Evolutionary conservation across 2,797 vertebrate species (phyloP), one percentile per base, ranked within the genome.

Genomic region (Gouania willdenowi): DNA sequence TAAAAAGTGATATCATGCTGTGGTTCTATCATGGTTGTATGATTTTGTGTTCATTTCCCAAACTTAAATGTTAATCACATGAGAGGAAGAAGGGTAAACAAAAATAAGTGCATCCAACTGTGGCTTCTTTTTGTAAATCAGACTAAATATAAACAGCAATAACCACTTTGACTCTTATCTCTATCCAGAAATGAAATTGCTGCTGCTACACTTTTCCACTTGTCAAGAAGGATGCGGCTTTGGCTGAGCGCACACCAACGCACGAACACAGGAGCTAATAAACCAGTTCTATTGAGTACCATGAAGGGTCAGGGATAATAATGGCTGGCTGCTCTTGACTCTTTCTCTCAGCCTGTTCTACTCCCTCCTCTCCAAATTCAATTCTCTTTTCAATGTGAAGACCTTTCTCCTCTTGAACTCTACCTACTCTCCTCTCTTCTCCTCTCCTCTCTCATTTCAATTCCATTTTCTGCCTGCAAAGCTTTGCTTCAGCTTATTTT

Each of bases 281-380:
- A 81, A 78, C 45, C 72, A 62, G 65, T 63, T 69, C 48, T 75
- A 68, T 64, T 75, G 81, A 83, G 81, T 73, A 78, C 60, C 71
- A 79, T 49, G 57, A 62, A 75, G 74, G 79, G 81, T 85, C 83
- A 85, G 54, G 73, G 51, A 70, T 79, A 85, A 85, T 83, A 85
- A 85, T 66, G 70, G 63, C 63, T 53, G 55, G 57, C 65, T 65
- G 55, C 79, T 78, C 76, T 71, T 78, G 71, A 78, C 59, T 82
- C 57, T 40, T 41, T 73, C 62, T 58, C 54, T 57, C 26, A 40
- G 41, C 65, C 51, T 62, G 60, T 71, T 69, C 43, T 65, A 59
- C 52, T 41, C 51, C 41, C 55, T 46, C 31, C 44, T 61, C 60
- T 77, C 63, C 45, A 64, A 76, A 82, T 80, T 81, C 66, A 82